A percentile compares a stretch with the other conserved stretches of the same genome.
Evolutionary conservation across 2,888 invertebrate genomes (phyloP).

Genomic region (Oxycera nigricornis): DNA sequence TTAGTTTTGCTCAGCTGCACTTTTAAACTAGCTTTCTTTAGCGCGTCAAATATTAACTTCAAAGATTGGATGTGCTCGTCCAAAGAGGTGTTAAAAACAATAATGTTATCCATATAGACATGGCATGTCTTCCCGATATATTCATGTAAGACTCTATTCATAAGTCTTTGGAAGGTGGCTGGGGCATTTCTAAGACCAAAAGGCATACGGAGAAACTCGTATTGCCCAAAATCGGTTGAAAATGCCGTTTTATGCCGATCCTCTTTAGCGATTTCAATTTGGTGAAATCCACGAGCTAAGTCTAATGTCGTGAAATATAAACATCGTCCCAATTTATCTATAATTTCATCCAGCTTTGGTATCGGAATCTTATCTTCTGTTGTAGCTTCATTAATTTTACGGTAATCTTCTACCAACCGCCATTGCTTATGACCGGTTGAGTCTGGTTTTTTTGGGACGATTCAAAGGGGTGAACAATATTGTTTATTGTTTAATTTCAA

Average conservation of each 20-base stretch:
- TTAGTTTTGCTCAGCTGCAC: slow-evolving; percentile 13
- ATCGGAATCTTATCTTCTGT: slow-evolving; percentile 30
- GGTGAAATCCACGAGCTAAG: slow-evolving; percentile 31
- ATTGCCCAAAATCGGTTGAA: slow-evolving; percentile 46
- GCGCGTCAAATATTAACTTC: not conserved
- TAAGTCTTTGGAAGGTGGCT: slow-evolving; percentile 44
- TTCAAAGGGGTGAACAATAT: not conserved
- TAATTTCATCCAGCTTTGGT: slow-evolving; percentile 18
- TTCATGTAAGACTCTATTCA: slow-evolving; percentile 49
- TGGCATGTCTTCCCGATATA: slow-evolving; percentile 41
- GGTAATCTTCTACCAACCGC: slow-evolving; percentile 20
- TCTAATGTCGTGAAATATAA: slow-evolving; percentile 36
- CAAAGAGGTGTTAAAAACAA: slow-evolving; percentile 1
- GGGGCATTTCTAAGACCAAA: slow-evolving; percentile 48
- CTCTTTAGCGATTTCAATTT: slow-evolving; percentile 40
- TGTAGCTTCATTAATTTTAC: slow-evolving; percentile 13
- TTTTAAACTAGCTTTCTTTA: not conserved
- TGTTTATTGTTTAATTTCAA: too few relatives aligned
- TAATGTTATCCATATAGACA: slow-evolving; percentile 45
- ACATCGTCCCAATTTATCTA: slow-evolving; percentile 44
- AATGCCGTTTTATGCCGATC: slow-evolving; percentile 52
- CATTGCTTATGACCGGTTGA: not conserved
- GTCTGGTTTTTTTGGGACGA: not conserved
- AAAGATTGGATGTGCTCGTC: slow-evolving; percentile 8
- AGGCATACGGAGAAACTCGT: slow-evolving; percentile 49